Base-by-base conservation (phyloP, 2,888 invertebrate genomes). In the Polia nebulosa region DNA sequence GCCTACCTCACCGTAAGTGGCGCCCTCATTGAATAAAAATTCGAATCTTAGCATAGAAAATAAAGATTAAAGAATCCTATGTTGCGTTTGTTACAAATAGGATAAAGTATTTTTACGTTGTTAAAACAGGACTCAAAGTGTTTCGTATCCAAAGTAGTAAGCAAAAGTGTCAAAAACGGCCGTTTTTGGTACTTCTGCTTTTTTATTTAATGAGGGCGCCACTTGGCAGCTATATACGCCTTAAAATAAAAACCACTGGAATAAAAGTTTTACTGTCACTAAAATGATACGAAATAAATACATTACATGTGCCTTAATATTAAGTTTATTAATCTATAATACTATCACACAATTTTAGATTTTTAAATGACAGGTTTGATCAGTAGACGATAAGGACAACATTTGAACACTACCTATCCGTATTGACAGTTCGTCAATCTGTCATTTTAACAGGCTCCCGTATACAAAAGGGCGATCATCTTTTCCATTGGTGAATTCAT, bases 331-430 rank as follows among this genome's bases (percentile, higher is more conserved):
- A 72, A 76, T 76, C 77, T 85, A 85, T 86, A 90, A 91, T 91
- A 90, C 92, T 92, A 92, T 91, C 90, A 91, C 91, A 89, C 89
- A 78, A 78, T 86, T 83, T 80, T 83, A 73, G 72, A 76, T 83
- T 78, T 76, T 74, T 11, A 78, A 83, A 77, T 70, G 72, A 69
- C 63, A 79, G 71, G 49, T 27, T 60, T 32, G n/a, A 29, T 59
- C 39, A n/a, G 59, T 71, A 73, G 44, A 22, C 45, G 39, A 49
- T n/a, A 45, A 17, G 32, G 68, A 51, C 55, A 17, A 55, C 29
- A 51, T 51, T 49, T 74, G 57, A 80, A 63, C 62, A 72, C 63
- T 60, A 64, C 73, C 63, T 36, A 73, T 47, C 60, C 44, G 44
- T 51, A n/a, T 52, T 73, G 80, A 80, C 76, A 73, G 68, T n/a